These are phyloP conservation scores for Ganaspis sp. DNA, from an alignment of 1,140 invertebrate genomes.

Conservation along the genomic window DNA sequence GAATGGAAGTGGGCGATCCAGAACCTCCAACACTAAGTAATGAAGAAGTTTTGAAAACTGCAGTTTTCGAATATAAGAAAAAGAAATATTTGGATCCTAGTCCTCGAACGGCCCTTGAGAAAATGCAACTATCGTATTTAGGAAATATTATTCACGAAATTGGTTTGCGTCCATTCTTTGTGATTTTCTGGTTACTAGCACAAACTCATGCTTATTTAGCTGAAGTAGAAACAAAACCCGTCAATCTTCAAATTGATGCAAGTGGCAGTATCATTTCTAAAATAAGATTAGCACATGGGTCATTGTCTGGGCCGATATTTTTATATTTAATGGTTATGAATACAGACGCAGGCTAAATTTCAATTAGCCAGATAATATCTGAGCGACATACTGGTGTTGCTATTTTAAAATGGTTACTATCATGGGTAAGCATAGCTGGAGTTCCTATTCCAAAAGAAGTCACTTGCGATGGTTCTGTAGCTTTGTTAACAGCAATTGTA, in stretches of 20 bases:
- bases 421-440: background rate
- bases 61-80: constrained; percentile 30
- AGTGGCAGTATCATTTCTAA: background rate
- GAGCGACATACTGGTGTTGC: constrained; percentile 32
- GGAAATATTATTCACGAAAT: background rate
- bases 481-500: constrained; percentile 11
- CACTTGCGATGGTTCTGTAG: constrained; percentile 31
- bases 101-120: background rate
- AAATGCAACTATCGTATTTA: background rate
- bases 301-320: background rate
- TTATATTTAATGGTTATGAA: background rate
- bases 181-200: background rate
- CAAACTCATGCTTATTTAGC: background rate
- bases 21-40: constrained; percentile 29
- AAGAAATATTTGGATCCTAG: constrained; percentile 15
- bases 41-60: constrained; percentile 24
- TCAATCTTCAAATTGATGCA: background rate
- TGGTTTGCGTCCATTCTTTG: background rate
- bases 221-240: background rate
- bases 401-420: constrained; percentile 35
- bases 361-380: constrained; percentile 38
- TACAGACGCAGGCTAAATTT: background rate
- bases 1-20: constrained; percentile 30
- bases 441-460: constrained; percentile 8
- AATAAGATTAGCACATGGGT: background rate